Percentiles rank a stretch among this genome's conserved stretches.
Evolutionary conservation across 2,888 invertebrate species (phyloP).

Genomic region (Podabrus alpinus): DNA sequence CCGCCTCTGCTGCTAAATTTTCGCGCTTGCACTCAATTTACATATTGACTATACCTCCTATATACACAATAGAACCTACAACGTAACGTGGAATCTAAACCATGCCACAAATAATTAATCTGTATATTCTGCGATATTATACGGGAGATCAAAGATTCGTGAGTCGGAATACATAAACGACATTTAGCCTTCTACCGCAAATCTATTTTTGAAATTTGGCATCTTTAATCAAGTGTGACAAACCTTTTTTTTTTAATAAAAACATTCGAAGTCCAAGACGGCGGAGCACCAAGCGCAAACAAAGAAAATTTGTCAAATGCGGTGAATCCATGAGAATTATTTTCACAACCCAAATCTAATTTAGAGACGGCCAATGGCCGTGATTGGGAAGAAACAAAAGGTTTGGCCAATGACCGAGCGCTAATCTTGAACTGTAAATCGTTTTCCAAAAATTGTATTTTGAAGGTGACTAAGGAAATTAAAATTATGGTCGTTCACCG

Average conservation of each 20-base stretch:
- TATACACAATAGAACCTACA: too few species aligned
- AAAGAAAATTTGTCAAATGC: not conserved
- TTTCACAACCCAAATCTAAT: not conserved
- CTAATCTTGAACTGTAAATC: not conserved
- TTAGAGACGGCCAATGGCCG: not conserved
- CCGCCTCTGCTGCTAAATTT: too few species aligned
- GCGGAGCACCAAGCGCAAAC: not conserved
- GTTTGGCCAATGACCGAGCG: not conserved
- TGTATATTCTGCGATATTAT: too few species aligned
- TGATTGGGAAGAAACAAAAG: not conserved
- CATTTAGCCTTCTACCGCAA: not conserved
- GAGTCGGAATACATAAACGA: too few species aligned
- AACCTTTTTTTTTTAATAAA: not conserved
- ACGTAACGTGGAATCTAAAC: too few species aligned
- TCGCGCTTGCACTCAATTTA: too few species aligned
- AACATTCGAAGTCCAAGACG: not conserved
- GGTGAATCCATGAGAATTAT: not conserved
- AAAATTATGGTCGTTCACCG: not conserved
- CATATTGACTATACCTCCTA: too few species aligned
- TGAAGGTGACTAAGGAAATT: not conserved
- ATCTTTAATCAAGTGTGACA: not conserved
- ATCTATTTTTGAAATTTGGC: not conserved
- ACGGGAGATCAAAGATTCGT: too few species aligned
- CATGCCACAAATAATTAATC: too few species aligned
- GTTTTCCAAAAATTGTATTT: not conserved